These are phyloP conservation scores for Emydocephalus ijimae DNA, from an alignment of 2,113 vertebrate genomes.

Conservation along the genomic window DNA sequence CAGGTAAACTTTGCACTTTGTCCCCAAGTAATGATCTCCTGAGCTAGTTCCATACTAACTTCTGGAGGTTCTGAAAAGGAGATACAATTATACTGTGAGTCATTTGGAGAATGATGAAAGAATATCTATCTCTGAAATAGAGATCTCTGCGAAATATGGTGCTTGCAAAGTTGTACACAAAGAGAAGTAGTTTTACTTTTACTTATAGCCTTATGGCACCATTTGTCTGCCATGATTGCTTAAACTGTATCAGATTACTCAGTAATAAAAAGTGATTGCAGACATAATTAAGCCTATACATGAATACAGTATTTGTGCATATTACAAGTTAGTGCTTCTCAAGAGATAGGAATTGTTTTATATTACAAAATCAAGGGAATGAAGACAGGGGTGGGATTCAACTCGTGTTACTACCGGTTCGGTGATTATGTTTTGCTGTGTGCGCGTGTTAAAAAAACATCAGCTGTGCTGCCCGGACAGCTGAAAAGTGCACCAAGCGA, in stretches of 20 bases:
- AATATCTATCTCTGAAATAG: background rate
- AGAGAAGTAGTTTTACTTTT: background rate
- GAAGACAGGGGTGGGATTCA: background rate
- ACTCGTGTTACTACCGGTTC: too few relatives aligned
- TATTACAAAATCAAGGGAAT: background rate
- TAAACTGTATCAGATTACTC: background rate
- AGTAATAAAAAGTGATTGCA: background rate
- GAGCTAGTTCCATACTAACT: constrained; percentile 87
- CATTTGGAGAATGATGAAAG: background rate
- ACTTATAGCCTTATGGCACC: background rate
- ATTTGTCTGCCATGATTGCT: background rate
- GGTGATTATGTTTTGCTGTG: too few relatives aligned
- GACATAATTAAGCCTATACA: background rate
- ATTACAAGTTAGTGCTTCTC: background rate
- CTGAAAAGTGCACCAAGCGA: too few relatives aligned
- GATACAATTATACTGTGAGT: background rate
- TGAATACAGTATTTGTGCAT: background rate
- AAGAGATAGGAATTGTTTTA: background rate
- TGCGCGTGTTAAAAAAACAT: too few relatives aligned
- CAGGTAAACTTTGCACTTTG: constrained; percentile 87
- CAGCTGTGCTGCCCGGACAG: too few relatives aligned
- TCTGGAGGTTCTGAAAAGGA: constrained; percentile 82
- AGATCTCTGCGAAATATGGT: background rate
- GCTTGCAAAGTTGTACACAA: background rate
- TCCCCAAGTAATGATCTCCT: constrained; percentile 82